Evolutionary conservation across 2,797 vertebrate genomes (phyloP), one percentile per base, ranked within the genome.

Genomic region (Chanos chanos): DNA sequence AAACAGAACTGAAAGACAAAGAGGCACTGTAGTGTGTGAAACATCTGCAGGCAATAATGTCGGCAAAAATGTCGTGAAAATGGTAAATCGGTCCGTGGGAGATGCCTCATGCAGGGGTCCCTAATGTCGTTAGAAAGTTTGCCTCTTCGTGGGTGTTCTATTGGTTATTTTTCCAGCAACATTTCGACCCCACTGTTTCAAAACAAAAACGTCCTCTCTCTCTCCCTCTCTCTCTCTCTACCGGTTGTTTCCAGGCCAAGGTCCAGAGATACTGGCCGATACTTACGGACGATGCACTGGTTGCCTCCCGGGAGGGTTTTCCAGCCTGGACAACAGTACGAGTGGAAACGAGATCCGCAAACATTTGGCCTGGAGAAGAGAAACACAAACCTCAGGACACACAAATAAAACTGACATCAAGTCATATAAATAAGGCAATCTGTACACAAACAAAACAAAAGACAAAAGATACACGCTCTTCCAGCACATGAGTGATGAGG

Each of bases 251-350:
- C 43, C 15, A 48, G 15, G 19, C 25, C 31, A 30, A 9, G 18
- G 27, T 48, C 49, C 48, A 31, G 61, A 64, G 62, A 66, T 56
- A 33, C 37, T 62, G 64, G 18, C 25, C 39, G 55, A 66, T 79
- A 99, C 97, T 98, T 90, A 99, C 96, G 97, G 76, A 99, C 97
- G 41, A 99, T 98, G 80, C 97, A 99, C 78, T 99, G 97, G 85
- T 99, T 99, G 68, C 97, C 97, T 74, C 90, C 96, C 0, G 96
- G 94, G 66, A 99, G 91, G 0, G 96, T 99, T 88, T 97, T 99
- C 97, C 97, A 99, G 60, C 97, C 97, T 0, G 97, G 97, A 41
- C 97, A 99, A 86, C 97, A 99, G 78, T 98, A 99, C 16, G 97
- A 98, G 64, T 99, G 95, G 81, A 96, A 98, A 72, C 96, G 92